These are phyloP conservation scores for Isichthys henryi DNA, from an alignment of 2,113 vertebrate species.

Conservation along the genomic window DNA sequence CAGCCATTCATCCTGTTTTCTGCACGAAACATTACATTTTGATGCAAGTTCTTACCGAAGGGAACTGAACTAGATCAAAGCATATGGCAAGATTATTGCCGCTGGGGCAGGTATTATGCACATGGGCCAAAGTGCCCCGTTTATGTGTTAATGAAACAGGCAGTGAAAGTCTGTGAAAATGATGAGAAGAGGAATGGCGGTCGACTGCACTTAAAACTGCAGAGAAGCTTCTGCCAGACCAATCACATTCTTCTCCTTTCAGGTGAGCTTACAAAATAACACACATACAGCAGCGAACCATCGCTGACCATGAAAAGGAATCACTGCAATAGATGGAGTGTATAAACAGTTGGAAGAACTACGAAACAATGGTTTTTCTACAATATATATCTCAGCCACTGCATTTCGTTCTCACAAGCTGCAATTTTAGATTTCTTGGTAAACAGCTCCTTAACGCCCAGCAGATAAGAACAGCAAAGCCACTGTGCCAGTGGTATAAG, in stretches of 20 bases:
- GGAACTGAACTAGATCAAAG: neutral
- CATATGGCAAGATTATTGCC: neutral
- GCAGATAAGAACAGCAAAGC: conserved; percentile 47
- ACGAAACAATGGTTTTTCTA: neutral
- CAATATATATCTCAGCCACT: neutral
- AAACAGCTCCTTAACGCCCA: conserved; percentile 44
- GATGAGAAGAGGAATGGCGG: neutral
- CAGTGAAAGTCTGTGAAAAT: neutral
- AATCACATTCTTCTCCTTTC: neutral
- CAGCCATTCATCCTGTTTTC: neutral
- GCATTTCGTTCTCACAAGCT: neutral
- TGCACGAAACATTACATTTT: neutral
- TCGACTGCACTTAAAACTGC: neutral
- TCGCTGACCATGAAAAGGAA: neutral
- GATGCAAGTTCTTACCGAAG: neutral
- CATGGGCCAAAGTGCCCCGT: neutral
- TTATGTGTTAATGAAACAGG: conserved; percentile 4
- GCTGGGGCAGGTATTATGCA: neutral
- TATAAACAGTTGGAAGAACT: neutral
- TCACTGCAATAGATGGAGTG: neutral
- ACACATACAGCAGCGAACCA: neutral
- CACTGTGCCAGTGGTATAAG: conserved; percentile 41
- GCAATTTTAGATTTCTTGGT: conserved; percentile 25
- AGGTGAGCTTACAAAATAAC: neutral
- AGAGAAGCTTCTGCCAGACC: neutral